A percentile compares a stretch with the other conserved stretches of the same genome.
Evolutionary conservation across 2,888 invertebrate genomes (phyloP).

Genomic region (Drosophila meridiana): DNA sequence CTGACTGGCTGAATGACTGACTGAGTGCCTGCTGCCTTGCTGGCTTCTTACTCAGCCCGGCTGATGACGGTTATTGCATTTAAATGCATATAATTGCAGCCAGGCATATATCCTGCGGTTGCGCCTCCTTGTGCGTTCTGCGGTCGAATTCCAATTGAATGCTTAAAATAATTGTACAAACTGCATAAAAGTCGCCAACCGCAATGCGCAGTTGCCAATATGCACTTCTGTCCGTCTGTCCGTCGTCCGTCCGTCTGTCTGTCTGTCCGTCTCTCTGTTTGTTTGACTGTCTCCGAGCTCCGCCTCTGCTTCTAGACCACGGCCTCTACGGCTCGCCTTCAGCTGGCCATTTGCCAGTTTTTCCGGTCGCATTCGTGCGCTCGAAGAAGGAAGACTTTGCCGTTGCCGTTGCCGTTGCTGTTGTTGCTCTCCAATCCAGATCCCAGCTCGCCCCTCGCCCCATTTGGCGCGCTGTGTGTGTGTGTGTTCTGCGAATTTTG

Average conservation of each 20-base stretch:
- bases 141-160: slow-evolving; percentile 81
- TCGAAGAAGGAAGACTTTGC: slow-evolving; percentile 39
- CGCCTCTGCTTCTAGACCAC: neutral
- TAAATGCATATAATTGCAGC: slow-evolving; percentile 77
- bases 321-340: neutral
- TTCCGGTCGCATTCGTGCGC: slow-evolving; percentile 64
- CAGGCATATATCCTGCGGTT: slow-evolving; percentile 64
- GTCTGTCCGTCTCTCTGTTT: neutral
- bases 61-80: slow-evolving; percentile 81
- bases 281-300: neutral
- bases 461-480: neutral
- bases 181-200: slow-evolving; percentile 65
- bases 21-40: neutral
- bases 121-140: slow-evolving; percentile 55
- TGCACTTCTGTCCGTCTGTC: neutral
- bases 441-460: neutral
- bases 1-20: slow-evolving; percentile 3
- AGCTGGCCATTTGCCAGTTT: slow-evolving; percentile 72
- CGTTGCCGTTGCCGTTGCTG: neutral
- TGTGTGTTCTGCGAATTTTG: slow-evolving; percentile 52
- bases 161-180: slow-evolving; percentile 76
- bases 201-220: slow-evolving; percentile 76
- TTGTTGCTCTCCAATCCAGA: slow-evolving; percentile 5
- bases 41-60: slow-evolving; percentile 23
- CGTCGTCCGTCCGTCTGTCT: neutral